Base-by-base conservation (phyloP, 2,888 invertebrate genomes). In the Isoperla grammatica region DNA sequence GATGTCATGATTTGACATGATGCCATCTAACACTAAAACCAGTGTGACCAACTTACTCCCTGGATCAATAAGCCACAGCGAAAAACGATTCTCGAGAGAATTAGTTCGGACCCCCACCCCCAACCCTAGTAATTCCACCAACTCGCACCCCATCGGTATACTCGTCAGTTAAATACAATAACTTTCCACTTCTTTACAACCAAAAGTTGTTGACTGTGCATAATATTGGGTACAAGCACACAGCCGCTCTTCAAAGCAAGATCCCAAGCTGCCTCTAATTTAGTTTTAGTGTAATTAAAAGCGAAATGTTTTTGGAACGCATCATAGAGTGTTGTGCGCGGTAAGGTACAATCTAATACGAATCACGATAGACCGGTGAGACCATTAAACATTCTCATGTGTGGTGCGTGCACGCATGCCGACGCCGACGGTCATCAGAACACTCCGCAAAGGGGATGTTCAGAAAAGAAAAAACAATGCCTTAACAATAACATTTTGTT, bases 21-120 rank as follows among this genome's bases (percentile, higher is more conserved):
- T 43, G 56, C 43, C 35, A 29, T 43, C 37, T 15, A 39, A 49
- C 40, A 49, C 57, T 40, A 50, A 42, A 45, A 39, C 53, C 61
- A 42, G 48, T 60, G 62, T 60, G 60, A 54, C 61, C 60, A 57
- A 63, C 61, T 61, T 63, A 37, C 49, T 40, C 58, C 40, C 22
- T 61, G 61, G 63, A 63, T 63, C 61, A 60, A 63, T 63, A 61
- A 63, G 61, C 61, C 61, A 58, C 59, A 54, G 63, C 61, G 59
- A 63, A 63, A 63, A 63, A 61, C 61, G 63, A 63, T 61, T 63
- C 63, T 59, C 63, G 57, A 35, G 60, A 56, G 60, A 60, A 63
- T 63, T 61, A 63, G 61, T 57, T 56, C 56, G 58, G 63, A 59
- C 61, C 60, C 50, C 58, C 54, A 23, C 46, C 15, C 55, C 46